Conservation (phyloP, 2,888 invertebrate genomes). For the Cheilosia pagana region DNA sequence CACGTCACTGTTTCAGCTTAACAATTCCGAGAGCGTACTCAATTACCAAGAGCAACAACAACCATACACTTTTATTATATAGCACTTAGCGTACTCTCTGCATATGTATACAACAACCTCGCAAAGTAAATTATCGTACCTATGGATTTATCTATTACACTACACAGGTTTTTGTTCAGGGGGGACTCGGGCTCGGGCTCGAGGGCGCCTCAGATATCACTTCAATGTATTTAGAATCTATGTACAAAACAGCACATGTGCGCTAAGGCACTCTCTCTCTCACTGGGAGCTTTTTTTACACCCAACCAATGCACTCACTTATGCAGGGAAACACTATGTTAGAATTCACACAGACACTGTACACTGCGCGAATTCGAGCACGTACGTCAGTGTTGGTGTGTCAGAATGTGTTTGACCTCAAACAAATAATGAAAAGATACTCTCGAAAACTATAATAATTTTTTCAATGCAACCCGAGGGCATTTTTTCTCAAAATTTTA, state of each 20-base stretch:
- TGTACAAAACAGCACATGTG: constrained; percentile 12
- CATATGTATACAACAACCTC: constrained; percentile 58
- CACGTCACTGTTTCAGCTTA: constrained; percentile 47
- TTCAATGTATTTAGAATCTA: constrained; percentile 49
- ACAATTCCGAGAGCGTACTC: constrained; percentile 5
- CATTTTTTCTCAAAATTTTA: too few species aligned
- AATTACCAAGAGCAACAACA: constrained; percentile 12
- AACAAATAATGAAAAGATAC: constrained; percentile 75
- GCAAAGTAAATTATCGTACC: constrained; percentile 54
- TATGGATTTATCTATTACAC: constrained; percentile 48
- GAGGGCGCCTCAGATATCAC: constrained; percentile 43
- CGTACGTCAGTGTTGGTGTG: constrained; percentile 13
- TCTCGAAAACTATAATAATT: not conserved
- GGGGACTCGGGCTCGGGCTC: not conserved
- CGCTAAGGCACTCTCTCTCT: not conserved
- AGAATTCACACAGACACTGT: constrained; percentile 2
- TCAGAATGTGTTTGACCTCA: constrained; percentile 78
- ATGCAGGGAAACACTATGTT: constrained; percentile 24
- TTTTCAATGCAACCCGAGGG: not conserved
- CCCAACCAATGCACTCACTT: constrained; percentile 30
- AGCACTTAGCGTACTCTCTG: constrained; percentile 2
- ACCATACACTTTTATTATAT: not conserved
- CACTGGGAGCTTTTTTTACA: not conserved
- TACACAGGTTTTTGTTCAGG: constrained; percentile 30
- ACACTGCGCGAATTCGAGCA: not conserved